Conservation (phyloP, 2,888 invertebrate species). For the Ceraclea dissimilis region DNA sequence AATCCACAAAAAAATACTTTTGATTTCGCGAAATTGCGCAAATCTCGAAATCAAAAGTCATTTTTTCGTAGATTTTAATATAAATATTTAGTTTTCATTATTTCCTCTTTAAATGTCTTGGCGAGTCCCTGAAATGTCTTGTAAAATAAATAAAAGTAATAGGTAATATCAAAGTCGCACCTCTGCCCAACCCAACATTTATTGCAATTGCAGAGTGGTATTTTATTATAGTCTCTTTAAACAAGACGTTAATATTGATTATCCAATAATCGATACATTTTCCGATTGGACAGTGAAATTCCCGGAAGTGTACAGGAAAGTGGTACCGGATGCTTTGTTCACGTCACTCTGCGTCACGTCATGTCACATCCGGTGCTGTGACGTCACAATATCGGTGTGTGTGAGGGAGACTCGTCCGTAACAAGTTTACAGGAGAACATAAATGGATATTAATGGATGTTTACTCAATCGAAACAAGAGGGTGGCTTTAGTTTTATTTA, state of each 20-base stretch:
- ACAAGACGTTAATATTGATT: neutral
- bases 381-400: slow-evolving; percentile 6
- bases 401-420: slow-evolving; percentile 2
- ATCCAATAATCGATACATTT: slow-evolving; percentile 10
- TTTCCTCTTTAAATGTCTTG: too few species aligned
- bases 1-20: too few species aligned
- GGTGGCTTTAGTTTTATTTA: neutral
- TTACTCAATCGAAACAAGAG: slow-evolving; percentile 1
- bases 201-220: too few species aligned
- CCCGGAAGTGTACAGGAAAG: slow-evolving; percentile 18
- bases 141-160: too few species aligned
- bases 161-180: too few species aligned
- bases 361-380: slow-evolving; percentile 14
- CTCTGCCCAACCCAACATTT: too few species aligned
- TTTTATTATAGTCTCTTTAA: too few species aligned
- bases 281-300: slow-evolving; percentile 8
- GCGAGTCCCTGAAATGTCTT: too few species aligned
- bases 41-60: too few species aligned
- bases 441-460: slow-evolving; percentile 6
- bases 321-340: slow-evolving; percentile 21
- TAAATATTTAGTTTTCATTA: too few species aligned
- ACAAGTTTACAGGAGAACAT: neutral
- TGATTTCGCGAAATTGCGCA: too few species aligned
- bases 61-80: too few species aligned
- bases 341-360: slow-evolving; percentile 21